Base-by-base conservation (phyloP, 2,888 invertebrate species). In the Venusia cambrica region DNA sequence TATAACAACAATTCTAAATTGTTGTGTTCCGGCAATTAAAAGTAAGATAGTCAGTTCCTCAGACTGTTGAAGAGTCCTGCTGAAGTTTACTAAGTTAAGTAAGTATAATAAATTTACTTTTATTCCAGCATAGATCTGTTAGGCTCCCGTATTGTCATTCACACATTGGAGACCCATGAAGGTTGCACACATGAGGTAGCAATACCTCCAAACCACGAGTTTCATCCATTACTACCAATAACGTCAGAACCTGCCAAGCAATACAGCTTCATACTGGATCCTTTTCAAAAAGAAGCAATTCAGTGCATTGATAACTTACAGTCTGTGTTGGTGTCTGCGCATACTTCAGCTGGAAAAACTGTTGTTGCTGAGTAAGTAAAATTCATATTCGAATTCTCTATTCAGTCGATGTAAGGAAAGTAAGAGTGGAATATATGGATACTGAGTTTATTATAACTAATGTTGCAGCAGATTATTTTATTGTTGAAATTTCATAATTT, bases 261-360 rank as follows among this genome's bases (percentile, higher is more conserved):
- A 42, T 99, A 98, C 72, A 92, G 94, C 42, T 99, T 99, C 64
- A 93, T 94, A 33, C 87, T 99, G 38, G 99, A 99, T 91, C 95
- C 98, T 0, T 99, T 99, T 78, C 99, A 99, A 73, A 97, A 96
- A 60, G 97, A 98, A 77, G 98, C 99, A 0, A 94, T 99, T 46
- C 78, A 95, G 28, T 99, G 99, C 71, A 94, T 99, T 56, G 98
- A 99, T 68, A 99, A 99, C 75, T 93, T 96, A 65, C 98, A 99
- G 69, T 98, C 98, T 4, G 99, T 99, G 2, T 88, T 99, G 20
- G 99, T 99, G 0, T 99, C 99, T 1, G 99, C 99, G 3, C 99
- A 99, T 70, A 99, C 99, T 0, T 99, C 99, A 2, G 99, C 99
- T 22, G 99, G 99, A 29, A 99, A 99, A 90, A 99, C 99, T 34